Evolutionary conservation across 2,888 invertebrate species (phyloP).

Genomic region (Trichacis sp.): DNA sequence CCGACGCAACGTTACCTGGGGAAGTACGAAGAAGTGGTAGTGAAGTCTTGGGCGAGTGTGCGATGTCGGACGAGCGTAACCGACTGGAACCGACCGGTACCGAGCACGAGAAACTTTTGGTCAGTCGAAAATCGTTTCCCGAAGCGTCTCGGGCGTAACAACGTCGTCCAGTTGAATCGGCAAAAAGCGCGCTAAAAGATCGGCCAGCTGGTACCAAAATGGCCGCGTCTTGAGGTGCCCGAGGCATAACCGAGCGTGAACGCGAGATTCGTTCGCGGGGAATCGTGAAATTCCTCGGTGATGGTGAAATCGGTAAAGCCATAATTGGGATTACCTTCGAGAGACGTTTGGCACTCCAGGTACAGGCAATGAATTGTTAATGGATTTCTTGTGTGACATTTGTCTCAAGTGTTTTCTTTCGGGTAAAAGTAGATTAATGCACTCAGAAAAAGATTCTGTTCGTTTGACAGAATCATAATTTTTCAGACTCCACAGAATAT

Average conservation of each 20-base stretch:
- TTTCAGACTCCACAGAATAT: no score
- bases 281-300: slow-evolving; percentile 22
- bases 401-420: no score
- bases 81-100: slow-evolving; percentile 30
- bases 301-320: slow-evolving; percentile 24
- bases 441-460: no score
- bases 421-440: no score
- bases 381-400: background rate
- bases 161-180: slow-evolving; percentile 31
- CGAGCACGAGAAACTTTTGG: slow-evolving; percentile 18
- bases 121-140: slow-evolving; percentile 47
- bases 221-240: slow-evolving; percentile 53
- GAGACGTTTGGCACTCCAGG: slow-evolving; percentile 23
- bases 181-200: slow-evolving; percentile 40
- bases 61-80: slow-evolving; percentile 34
- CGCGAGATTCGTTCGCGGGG: slow-evolving; percentile 8
- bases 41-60: slow-evolving; percentile 28
- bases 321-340: slow-evolving; percentile 30
- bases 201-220: slow-evolving; percentile 56
- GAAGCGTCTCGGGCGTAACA: slow-evolving; percentile 38
- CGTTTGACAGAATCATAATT: no score
- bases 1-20: slow-evolving; percentile 7
- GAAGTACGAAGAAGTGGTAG: slow-evolving; percentile 28
- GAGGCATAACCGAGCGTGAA: slow-evolving; percentile 14
- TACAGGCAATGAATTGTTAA: slow-evolving; percentile 6